phyloP scores from a whole-genome alignment of 2,113 vertebrate species.

The Solea senegalensis region DNA sequence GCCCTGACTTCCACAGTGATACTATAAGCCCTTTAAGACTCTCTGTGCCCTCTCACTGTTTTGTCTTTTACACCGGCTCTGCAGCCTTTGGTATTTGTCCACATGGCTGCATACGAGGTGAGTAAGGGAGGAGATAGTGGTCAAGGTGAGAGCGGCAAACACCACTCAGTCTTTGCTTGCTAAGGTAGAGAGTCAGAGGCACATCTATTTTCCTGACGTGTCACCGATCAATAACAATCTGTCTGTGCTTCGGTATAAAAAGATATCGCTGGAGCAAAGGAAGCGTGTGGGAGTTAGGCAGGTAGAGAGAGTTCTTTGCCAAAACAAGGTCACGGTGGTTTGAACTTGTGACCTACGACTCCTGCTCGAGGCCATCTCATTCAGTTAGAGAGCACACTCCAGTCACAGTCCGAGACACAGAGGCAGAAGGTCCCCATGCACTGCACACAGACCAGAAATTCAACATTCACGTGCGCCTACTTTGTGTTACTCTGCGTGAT shows the following conservation, averaged over 20 bases:
- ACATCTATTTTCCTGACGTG: conserved; percentile 63
- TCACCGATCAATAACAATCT: conserved; percentile 52
- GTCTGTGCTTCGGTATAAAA: conserved; percentile 52
- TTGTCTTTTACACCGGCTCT: conserved; percentile 37
- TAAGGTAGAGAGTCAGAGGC: conserved; percentile 34
- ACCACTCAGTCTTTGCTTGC: conserved; percentile 43
- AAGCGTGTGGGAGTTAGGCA: conserved; percentile 32
- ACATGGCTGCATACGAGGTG: conserved; percentile 45
- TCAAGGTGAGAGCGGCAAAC: conserved; percentile 46
- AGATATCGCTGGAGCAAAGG: conserved; percentile 40
- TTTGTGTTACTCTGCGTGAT: conserved; percentile 9
- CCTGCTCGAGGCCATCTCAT: conserved; percentile 40
- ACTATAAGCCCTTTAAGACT: conserved; percentile 35
- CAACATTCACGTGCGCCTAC: conserved; percentile 34
- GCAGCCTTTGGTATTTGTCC: conserved; percentile 36
- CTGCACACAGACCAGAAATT: conserved; percentile 33
- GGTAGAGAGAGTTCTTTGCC: conserved; percentile 39
- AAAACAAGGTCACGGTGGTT: conserved; percentile 34
- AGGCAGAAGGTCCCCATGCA: conserved; percentile 22
- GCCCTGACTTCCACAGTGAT: conserved; percentile 50
- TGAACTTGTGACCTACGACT: conserved; percentile 56
- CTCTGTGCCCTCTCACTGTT: conserved; percentile 15
- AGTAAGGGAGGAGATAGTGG: conserved; percentile 32
- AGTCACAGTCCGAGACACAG: conserved; percentile 37
- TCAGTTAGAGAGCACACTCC: conserved; percentile 53